Evolutionary conservation across 2,797 vertebrate genomes (phyloP).

Genomic region (Sitta carolinensis): DNA sequence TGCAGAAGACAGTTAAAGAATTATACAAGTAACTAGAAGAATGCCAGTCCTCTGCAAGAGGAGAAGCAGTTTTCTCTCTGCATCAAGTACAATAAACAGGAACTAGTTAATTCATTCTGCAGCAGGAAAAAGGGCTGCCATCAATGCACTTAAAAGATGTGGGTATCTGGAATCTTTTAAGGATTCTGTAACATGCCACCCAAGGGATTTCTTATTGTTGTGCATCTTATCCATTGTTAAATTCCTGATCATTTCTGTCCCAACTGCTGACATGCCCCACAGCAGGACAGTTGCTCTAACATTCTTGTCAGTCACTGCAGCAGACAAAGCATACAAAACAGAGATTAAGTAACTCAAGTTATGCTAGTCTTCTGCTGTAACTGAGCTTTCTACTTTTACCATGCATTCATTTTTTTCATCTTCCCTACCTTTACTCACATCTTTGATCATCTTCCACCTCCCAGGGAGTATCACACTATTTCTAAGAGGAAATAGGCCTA

Average conservation of each 20-base stretch:
- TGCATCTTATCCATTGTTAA: conserved; percentile 36
- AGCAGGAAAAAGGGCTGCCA: neutral
- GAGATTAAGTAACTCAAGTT: neutral
- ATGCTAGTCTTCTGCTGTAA: neutral
- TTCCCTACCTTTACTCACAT: neutral
- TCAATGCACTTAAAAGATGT: neutral
- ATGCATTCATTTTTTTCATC: neutral
- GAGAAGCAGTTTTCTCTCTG: neutral
- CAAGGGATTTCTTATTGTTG: conserved; percentile 44
- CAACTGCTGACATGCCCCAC: conserved; percentile 27
- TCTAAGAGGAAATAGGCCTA: neutral
- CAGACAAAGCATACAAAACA: neutral
- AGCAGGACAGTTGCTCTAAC: conserved; percentile 35
- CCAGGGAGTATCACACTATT: neutral
- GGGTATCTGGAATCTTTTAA: conserved; percentile 51
- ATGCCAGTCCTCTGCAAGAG: neutral
- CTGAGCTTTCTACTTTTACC: neutral
- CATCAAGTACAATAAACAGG: neutral
- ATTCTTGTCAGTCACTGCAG: conserved; percentile 17
- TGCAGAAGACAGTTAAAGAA: neutral
- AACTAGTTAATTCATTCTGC: neutral
- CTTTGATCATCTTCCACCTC: neutral
- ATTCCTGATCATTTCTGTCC: conserved; percentile 21
- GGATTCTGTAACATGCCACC: conserved; percentile 38
- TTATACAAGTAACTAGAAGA: neutral